Conservation (phyloP, 2,113 vertebrate genomes). For the Riparia riparia region DNA sequence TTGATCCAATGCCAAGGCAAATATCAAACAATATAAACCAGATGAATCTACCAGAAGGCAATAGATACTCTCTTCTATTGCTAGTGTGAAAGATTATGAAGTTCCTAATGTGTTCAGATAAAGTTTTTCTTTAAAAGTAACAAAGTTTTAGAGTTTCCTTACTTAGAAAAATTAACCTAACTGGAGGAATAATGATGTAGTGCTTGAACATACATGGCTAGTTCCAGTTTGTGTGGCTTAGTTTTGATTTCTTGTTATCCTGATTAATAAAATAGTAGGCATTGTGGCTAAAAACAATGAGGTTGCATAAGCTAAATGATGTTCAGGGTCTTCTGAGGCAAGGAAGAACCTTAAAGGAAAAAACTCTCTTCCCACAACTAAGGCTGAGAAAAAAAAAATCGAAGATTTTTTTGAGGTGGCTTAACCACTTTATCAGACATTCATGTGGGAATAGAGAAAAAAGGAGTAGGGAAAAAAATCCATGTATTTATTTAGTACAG, state of each 20-base stretch:
- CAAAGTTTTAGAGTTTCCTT: not conserved
- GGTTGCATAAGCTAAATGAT: not conserved
- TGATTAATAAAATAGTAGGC: not conserved
- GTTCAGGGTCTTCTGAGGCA: not conserved
- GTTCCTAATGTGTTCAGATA: not conserved
- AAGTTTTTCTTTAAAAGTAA: not conserved
- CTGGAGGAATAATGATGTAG: not conserved
- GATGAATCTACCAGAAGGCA: not conserved
- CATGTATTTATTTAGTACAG: not conserved
- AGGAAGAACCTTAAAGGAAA: not conserved
- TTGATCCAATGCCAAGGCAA: slow-evolving; percentile 55
- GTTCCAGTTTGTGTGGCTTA: not conserved
- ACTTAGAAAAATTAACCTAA: not conserved
- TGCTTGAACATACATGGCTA: not conserved
- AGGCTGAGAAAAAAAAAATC: not conserved
- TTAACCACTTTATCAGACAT: slow-evolving; percentile 32
- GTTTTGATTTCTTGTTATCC: slow-evolving; percentile 8
- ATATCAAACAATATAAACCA: slow-evolving; percentile 44
- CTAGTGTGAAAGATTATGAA: not conserved
- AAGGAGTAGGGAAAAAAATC: not conserved
- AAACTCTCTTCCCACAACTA: not conserved
- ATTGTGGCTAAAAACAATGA: not conserved
- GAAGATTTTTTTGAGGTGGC: slow-evolving; percentile 18
- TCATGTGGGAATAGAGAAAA: slow-evolving; percentile 5
- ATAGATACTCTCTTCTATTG: not conserved